Evolutionary conservation across 2,113 vertebrate genomes (phyloP).

Genomic region (Toxotes chatareus): DNA sequence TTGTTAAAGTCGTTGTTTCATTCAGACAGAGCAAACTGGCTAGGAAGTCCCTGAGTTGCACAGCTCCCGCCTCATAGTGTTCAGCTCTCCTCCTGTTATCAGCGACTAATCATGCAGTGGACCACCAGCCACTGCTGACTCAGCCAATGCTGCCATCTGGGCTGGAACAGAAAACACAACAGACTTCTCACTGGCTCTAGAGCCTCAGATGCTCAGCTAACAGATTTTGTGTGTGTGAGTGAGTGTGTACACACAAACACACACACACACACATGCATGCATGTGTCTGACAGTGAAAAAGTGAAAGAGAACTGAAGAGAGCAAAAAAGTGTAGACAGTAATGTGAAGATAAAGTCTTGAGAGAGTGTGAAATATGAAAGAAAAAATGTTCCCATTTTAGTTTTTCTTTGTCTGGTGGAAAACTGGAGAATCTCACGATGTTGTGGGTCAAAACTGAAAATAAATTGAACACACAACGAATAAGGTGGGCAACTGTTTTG

Average conservation of each 20-base stretch:
- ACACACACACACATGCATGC: too few species aligned
- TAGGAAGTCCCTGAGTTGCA: neutral
- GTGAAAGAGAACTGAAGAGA: neutral
- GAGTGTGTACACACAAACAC: too few species aligned
- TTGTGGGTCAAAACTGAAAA: too few species aligned
- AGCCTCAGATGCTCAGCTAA: slow-evolving; percentile 46
- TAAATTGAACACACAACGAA: too few species aligned
- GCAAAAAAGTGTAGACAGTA: neutral
- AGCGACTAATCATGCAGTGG: slow-evolving; percentile 45
- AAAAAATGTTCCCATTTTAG: neutral
- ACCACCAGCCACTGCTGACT: slow-evolving; percentile 60
- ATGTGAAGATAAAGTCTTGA: neutral
- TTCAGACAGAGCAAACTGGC: slow-evolving; percentile 14
- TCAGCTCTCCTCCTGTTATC: slow-evolving; percentile 36
- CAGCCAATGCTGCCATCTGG: slow-evolving; percentile 74
- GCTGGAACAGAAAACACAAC: slow-evolving; percentile 66
- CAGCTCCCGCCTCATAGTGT: neutral
- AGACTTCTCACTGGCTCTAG: slow-evolving; percentile 44
- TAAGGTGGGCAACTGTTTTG: neutral
- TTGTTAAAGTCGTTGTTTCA: slow-evolving; percentile 11
- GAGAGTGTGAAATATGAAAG: neutral
- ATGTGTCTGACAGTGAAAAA: neutral
- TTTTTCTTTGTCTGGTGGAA: neutral
- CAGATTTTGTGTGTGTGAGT: slow-evolving; percentile 32
- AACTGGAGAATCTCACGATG: neutral